A percentile compares a stretch with the other conserved stretches of the same genome.
Evolutionary conservation across 2,113 vertebrate genomes (phyloP).

Genomic region (Nannospalax galili): DNA sequence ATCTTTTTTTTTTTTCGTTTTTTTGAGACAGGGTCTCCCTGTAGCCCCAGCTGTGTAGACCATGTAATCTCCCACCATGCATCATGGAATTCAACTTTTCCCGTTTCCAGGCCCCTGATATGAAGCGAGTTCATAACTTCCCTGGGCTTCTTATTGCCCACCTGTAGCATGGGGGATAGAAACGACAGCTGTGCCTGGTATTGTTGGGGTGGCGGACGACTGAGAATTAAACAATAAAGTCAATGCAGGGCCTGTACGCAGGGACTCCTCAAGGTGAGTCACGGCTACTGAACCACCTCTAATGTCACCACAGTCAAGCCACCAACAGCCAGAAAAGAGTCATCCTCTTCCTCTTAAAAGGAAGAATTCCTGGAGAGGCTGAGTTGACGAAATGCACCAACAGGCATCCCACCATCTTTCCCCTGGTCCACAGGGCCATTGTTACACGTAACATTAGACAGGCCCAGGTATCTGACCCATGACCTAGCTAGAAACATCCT

Average conservation of each 20-base stretch:
- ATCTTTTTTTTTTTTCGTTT: too few relatives aligned
- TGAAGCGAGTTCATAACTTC: background rate
- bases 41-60: too few relatives aligned
- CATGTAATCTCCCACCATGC: rapidly evolving
- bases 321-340: background rate
- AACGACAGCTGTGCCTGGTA: background rate
- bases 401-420: background rate
- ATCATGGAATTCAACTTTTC: background rate
- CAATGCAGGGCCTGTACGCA: too few relatives aligned
- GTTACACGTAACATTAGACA: rapidly evolving
- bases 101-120: background rate
- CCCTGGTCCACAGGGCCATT: background rate
- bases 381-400: background rate
- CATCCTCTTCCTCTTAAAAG: background rate
- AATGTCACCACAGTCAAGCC: background rate
- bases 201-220: background rate
- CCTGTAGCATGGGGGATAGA: background rate
- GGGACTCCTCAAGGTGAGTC: background rate
- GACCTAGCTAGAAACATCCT: background rate
- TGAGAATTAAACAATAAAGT: background rate
- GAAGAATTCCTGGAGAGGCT: background rate
- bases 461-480: background rate
- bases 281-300: background rate
- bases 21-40: too few relatives aligned
- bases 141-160: background rate